A percentile compares a stretch with the other conserved stretches of the same genome.
phyloP scores from a whole-genome alignment of 2,888 invertebrate species.

The Drosophila quinaria region DNA sequence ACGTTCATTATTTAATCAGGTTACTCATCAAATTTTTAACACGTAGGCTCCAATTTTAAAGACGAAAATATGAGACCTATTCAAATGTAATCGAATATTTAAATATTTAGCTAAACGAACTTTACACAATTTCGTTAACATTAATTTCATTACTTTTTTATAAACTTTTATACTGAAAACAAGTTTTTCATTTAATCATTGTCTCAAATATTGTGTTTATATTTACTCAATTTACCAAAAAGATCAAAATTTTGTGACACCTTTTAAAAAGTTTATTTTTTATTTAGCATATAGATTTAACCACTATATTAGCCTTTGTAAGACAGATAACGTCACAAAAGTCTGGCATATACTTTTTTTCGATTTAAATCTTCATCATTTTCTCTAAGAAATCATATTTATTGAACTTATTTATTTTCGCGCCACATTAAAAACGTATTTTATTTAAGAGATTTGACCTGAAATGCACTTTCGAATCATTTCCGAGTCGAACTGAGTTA shows the following conservation, averaged over 20 bases:
- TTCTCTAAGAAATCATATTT: conserved; percentile 20
- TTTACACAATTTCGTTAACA: conserved; percentile 19
- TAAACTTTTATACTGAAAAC: conserved; percentile 6
- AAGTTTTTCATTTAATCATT: not conserved
- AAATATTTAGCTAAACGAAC: conserved; percentile 36
- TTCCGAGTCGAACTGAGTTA: not conserved
- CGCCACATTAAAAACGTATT: conserved; percentile 17
- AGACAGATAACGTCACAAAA: not conserved
- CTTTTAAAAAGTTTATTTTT: conserved; percentile 32
- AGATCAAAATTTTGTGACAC: conserved; percentile 9
- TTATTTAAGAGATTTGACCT: not conserved
- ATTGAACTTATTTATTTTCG: conserved; percentile 42
- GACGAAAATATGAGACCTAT: conserved; percentile 19
- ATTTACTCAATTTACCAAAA: conserved; percentile 20
- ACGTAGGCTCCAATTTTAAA: conserved; percentile 27
- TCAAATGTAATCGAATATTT: conserved; percentile 35
- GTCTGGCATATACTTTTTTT: not conserved
- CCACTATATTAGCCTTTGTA: not conserved
- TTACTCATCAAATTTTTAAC: conserved; percentile 37
- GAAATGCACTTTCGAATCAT: conserved; percentile 1
- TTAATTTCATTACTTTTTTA: conserved; percentile 1
- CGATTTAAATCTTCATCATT: conserved; percentile 7
- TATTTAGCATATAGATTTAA: not conserved
- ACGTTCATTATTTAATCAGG: conserved; percentile 22
- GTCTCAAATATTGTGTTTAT: not conserved